Conservation (phyloP, 2,888 invertebrate genomes). For the Caenorhabditis doughertyi region DNA sequence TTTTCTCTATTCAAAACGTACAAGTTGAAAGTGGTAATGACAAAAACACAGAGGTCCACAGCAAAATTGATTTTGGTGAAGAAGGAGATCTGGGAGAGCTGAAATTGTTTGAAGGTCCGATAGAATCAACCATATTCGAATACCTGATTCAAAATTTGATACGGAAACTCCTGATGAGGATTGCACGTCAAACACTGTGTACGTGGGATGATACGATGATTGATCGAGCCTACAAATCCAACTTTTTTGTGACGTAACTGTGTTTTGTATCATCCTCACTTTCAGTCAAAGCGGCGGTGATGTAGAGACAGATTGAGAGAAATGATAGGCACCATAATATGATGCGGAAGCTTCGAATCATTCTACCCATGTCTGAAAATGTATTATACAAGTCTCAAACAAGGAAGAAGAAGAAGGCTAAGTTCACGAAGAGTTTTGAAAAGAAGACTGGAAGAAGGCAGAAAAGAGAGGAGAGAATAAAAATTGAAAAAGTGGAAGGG, state of each 20-base stretch:
- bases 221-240: constrained; percentile 48
- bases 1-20: not conserved
- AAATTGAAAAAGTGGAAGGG: not conserved
- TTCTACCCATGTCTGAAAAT: constrained; percentile 40
- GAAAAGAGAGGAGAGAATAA: not conserved
- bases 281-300: constrained; percentile 49
- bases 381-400: too few species aligned
- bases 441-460: not conserved
- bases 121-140: not conserved
- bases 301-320: constrained; percentile 41
- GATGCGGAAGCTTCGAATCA: constrained; percentile 49
- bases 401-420: not conserved
- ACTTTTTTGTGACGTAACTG: not conserved
- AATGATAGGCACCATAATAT: constrained; percentile 50
- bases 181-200: constrained; percentile 51
- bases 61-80: constrained; percentile 56
- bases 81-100: constrained; percentile 55
- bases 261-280: constrained; percentile 23
- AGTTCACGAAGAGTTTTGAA: constrained; percentile 7
- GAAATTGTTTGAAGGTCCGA: not conserved
- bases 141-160: constrained; percentile 48
- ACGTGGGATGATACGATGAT: constrained; percentile 44
- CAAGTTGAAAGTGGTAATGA: constrained; percentile 49
- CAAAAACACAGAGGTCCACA: constrained; percentile 37
- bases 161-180: constrained; percentile 44